A percentile compares a stretch with the other conserved stretches of the same genome.
These are phyloP conservation scores for Apis cerana DNA, from an alignment of 1,140 invertebrate genomes.

Conservation along the genomic window DNA sequence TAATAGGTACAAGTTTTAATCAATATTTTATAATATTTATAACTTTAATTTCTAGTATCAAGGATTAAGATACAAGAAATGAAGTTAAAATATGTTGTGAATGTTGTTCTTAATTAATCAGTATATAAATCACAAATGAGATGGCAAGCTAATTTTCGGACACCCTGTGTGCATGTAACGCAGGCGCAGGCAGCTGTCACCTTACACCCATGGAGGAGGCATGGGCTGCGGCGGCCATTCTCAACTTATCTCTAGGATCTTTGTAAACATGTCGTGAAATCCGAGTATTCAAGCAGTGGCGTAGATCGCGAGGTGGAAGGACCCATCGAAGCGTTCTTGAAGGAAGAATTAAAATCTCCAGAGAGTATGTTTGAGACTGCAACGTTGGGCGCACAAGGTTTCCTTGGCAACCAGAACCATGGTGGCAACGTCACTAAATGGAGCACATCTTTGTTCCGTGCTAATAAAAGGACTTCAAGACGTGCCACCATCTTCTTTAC, in stretches of 20 bases:
- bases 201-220: conserved; percentile 79
- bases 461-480: conserved; percentile 66
- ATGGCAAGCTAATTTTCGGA: conserved; percentile 52
- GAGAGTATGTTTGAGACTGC: conserved; percentile 41
- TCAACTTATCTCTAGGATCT: conserved; percentile 82
- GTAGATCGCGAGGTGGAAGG: conserved; percentile 72
- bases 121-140: conserved; percentile 16
- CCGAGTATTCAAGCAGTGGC: conserved; percentile 80
- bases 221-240: conserved; percentile 79
- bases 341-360: conserved; percentile 53
- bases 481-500: conserved; percentile 42
- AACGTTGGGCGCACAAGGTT: conserved; percentile 56
- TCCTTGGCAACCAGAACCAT: conserved; percentile 70
- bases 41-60: too few relatives aligned
- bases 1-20: background rate
- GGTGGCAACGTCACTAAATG: conserved; percentile 71
- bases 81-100: background rate
- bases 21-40: background rate
- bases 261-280: conserved; percentile 83
- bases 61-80: background rate
- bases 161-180: conserved; percentile 62
- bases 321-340: conserved; percentile 45
- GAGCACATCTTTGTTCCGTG: conserved; percentile 74
- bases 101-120: conserved; percentile 3
- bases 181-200: conserved; percentile 81